These are phyloP conservation scores for Rhopalosiphum maidis DNA, from an alignment of 1,140 invertebrate species.

Conservation along the genomic window DNA sequence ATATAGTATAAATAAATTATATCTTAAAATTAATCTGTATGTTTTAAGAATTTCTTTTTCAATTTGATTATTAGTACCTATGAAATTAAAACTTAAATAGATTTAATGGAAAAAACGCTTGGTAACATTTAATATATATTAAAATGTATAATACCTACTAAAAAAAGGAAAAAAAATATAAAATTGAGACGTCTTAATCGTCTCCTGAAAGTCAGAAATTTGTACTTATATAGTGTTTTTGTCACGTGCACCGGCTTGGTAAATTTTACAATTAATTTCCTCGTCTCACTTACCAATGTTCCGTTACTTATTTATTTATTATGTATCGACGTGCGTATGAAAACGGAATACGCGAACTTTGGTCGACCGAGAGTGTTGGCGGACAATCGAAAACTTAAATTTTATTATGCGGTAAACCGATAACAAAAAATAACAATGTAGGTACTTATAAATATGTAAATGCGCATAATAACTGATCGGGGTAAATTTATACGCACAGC, in stretches of 20 bases:
- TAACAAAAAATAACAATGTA: background rate
- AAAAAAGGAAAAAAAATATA: background rate
- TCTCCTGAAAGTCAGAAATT: background rate
- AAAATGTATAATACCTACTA: background rate
- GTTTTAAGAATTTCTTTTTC: no score
- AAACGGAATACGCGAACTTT: background rate
- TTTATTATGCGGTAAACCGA: background rate
- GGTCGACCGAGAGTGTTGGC: background rate
- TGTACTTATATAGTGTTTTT: background rate
- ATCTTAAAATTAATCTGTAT: no score
- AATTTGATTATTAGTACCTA: no score
- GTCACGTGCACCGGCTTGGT: background rate
- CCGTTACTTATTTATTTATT: no score
- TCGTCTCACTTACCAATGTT: background rate
- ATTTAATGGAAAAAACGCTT: background rate
- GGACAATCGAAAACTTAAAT: background rate
- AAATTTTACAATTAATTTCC: background rate
- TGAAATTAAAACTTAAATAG: no score
- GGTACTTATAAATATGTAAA: background rate
- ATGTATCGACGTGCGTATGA: no score
- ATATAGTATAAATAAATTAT: no score
- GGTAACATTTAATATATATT: background rate
- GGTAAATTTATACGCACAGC: background rate
- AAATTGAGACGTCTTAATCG: background rate
- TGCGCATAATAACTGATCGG: background rate